phyloP scores from a whole-genome alignment of 1,140 invertebrate species.

The Drosophila persimilis region DNA sequence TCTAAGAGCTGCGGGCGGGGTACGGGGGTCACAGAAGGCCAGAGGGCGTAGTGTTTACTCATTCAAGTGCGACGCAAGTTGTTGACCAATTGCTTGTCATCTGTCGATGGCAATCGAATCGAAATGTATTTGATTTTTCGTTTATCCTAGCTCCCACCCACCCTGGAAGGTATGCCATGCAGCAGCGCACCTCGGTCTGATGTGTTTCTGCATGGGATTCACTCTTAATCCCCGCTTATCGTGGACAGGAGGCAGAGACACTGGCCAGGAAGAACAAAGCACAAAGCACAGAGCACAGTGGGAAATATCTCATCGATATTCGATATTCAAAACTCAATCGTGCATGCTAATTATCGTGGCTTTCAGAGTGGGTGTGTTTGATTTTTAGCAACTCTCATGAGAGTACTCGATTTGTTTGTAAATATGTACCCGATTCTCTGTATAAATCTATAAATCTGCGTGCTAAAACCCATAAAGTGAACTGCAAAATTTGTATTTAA shows the following conservation, averaged over 20 bases:
- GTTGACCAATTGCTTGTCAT: constrained; percentile 44
- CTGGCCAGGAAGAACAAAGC: no score
- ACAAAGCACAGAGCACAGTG: neutral
- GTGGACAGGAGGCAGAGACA: no score
- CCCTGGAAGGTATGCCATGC: no score
- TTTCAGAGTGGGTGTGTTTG: constrained; percentile 44
- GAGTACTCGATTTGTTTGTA: no score
- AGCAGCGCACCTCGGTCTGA: no score
- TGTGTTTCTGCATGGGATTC: no score
- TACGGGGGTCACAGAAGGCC: constrained; percentile 5
- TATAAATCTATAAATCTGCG: constrained; percentile 41
- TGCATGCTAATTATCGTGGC: constrained; percentile 56
- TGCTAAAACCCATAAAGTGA: constrained; percentile 31
- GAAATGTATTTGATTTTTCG: constrained; percentile 24
- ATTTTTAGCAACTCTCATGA: constrained; percentile 32
- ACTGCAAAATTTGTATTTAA: constrained; percentile 35
- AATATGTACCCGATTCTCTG: constrained; percentile 13
- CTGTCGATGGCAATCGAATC: constrained; percentile 24
- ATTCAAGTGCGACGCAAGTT: constrained; percentile 50
- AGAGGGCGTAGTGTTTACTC: constrained; percentile 31
- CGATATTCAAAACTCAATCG: constrained; percentile 22
- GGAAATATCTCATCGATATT: neutral
- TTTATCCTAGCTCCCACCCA: neutral
- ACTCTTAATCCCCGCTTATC: no score
- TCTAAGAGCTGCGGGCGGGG: neutral